Conservation (phyloP, 1,140 invertebrate genomes). For the Asobara japonica region DNA sequence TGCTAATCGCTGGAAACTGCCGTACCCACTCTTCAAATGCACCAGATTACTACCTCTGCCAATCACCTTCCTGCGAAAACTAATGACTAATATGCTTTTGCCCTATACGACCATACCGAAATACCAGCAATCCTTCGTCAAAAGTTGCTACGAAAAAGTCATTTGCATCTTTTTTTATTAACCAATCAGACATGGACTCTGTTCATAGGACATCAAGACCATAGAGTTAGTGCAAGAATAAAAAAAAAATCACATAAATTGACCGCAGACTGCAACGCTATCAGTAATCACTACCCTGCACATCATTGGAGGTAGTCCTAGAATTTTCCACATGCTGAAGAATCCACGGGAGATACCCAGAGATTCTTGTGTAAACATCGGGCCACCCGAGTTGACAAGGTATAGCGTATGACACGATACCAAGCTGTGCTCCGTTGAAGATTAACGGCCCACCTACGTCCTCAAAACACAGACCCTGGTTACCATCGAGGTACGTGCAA, state of each 20-base stretch:
- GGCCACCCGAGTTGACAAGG: conserved; percentile 36
- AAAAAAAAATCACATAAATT: background rate
- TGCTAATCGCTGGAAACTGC: no score
- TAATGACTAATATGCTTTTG: no score
- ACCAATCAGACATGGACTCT: no score
- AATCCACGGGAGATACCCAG: background rate
- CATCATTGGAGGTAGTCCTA: background rate
- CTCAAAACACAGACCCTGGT: conserved; percentile 31
- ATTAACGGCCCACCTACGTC: conserved; percentile 32
- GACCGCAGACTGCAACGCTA: background rate
- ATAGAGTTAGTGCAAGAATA: no score
- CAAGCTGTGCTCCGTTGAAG: conserved; percentile 15
- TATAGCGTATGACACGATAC: conserved; percentile 33
- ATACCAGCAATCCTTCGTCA: no score
- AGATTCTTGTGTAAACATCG: conserved; percentile 39
- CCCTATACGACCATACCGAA: no score
- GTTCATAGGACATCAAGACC: no score
- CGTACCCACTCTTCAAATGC: no score
- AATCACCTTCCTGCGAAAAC: no score
- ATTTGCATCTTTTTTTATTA: no score
- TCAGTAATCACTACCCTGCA: background rate
- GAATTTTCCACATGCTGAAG: background rate
- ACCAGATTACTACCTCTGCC: no score
- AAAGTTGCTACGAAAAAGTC: no score
- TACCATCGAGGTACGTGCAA: conserved; percentile 28